These are phyloP conservation scores for Jaculus jaculus DNA, from an alignment of 2,113 vertebrate genomes.

Conservation along the genomic window DNA sequence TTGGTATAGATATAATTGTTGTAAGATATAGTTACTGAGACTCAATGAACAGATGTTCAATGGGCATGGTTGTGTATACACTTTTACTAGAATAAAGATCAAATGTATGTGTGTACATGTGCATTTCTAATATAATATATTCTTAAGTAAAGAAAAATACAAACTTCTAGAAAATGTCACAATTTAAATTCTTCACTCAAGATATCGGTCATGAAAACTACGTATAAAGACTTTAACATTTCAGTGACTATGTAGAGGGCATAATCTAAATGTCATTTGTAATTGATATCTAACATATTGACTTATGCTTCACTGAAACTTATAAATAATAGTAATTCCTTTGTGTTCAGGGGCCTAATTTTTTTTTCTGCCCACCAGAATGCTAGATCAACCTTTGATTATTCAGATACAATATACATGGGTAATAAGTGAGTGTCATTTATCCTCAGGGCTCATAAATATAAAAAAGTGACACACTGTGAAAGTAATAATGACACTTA, in stretches of 20 bases:
- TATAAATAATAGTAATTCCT: slow-evolving; percentile 80
- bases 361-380: slow-evolving; percentile 82
- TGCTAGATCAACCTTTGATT: slow-evolving; percentile 83
- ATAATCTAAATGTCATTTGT: slow-evolving; percentile 43
- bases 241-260: background rate
- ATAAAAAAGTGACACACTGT: slow-evolving; percentile 86
- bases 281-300: slow-evolving; percentile 78
- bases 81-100: background rate
- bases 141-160: background rate
- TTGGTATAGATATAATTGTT: background rate
- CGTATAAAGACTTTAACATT: background rate
- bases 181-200: slow-evolving; percentile 15
- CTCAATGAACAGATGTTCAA: background rate
- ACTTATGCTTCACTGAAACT: slow-evolving; percentile 70
- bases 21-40: background rate
- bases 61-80: background rate
- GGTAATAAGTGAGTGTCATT: slow-evolving; percentile 85
- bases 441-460: slow-evolving; percentile 84
- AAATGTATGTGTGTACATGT: background rate
- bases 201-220: slow-evolving; percentile 37
- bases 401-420: slow-evolving; percentile 86
- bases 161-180: background rate
- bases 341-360: slow-evolving; percentile 76
- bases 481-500: slow-evolving; percentile 88
- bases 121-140: background rate